Evolutionary conservation across 2,113 vertebrate species (phyloP), one percentile per base, ranked within the genome.

Genomic region (Thunnus thynnus): DNA sequence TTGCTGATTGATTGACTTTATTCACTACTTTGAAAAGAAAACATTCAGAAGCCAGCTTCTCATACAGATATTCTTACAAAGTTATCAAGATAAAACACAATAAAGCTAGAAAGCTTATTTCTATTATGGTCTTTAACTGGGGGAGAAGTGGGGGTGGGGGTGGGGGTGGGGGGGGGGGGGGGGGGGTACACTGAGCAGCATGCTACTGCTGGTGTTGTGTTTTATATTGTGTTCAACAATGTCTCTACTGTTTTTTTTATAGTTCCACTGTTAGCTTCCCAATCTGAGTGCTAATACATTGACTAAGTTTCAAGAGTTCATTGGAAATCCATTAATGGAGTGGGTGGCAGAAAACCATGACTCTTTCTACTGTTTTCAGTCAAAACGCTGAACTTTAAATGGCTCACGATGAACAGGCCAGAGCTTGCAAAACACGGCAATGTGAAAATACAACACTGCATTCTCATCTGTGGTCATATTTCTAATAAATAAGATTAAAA

Each of bases 341-440:
- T 25, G 44, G 20, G 22, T 4, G 17, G 18, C 25, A 67, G 25
- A 60, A 32, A 67, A 32, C 16, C 8, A 1, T 3, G 6, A 7
- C 7, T 55, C 27, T 18, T 51, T n/a, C 30, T 61, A 36, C 61
- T 30, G 30, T 69, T 41, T 47, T 58, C 48, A 47, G 51, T 73
- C 72, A 72, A 46, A 44, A 76, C 4, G 16, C 30, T 18, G 47
- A 68, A 68, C n/a, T 32, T 2, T 41, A 62, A 62, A 64, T 12
- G 18, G 18, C 12, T 54, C n/a, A 46, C 66, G 20, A 61, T 66
- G 27, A 58, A 54, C 11, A 32, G 60, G 18, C 6, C n/a, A 7
- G 3, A 30, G 4, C 18, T 17, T 7, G 36, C 6, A 63, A 60
- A 18, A 41, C 17, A 47, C 13, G 13, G 3, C 8, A 30, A 0